Base-by-base conservation (phyloP, 2,797 vertebrate genomes). In the Lindbergichthys nudifrons region DNA sequence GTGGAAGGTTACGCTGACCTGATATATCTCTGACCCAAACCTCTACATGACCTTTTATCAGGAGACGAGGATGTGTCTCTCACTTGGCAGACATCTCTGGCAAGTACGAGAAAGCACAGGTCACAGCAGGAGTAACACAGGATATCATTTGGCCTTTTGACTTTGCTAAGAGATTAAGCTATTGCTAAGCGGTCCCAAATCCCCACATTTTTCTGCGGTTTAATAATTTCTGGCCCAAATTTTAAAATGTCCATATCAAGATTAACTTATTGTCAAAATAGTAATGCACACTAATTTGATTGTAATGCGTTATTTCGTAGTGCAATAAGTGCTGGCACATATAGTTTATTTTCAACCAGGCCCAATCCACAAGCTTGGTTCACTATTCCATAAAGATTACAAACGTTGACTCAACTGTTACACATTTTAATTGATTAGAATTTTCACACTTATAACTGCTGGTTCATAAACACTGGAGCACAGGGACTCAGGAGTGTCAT, bases 1-100 rank as follows among this genome's bases (percentile, higher is more conserved):
- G 79, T 11, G 76, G 81, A 79, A 73, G 80, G 77, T 82, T 81
- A 61, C 18, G 1, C 41, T 84, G 81, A 88, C 86, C 87, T 88
- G 83, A 85, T 42, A 70, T 72, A 83, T 84, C 77, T 67, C 53
- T 64, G 75, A 73, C 32, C 26, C 72, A 65, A 73, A 87, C 88
- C 82, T 83, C 70, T 45, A 16, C 1, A 13, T 79, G 85, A 90
- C 86, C 85, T 89, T 87, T 83, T 21, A 45, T 59, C 42, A 65
- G 30, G 16, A 83, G 76, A 61, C 45, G 53, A 66, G 61, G 39
- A 77, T 65, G 54, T 62, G 80, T 79, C 64, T 75, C 73, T 83
- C 70, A 65, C 59, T 70, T 65, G 68, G 76, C 62, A 66, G 79
- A 65, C 51, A 67, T 75, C 78, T 77, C 59, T 74, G 62, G 57